phyloP scores from a whole-genome alignment of 2,888 invertebrate genomes.

The Leptinotarsa rubiginosa region DNA sequence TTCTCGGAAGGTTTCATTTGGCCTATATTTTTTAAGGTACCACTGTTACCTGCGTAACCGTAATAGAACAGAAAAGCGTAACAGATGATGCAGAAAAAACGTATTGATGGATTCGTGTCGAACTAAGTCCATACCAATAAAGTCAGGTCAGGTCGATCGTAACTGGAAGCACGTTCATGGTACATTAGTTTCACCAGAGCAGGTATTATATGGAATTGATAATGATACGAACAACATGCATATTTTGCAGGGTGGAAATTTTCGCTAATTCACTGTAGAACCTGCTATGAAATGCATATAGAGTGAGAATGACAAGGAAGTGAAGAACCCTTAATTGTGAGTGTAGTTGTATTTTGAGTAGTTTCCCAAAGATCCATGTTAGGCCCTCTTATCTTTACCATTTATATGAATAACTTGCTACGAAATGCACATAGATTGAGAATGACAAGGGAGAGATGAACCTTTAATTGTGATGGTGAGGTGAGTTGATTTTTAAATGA shows the following conservation, averaged over 20 bases:
- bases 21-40: constrained; percentile 54
- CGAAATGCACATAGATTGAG: neutral
- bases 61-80: constrained; percentile 37
- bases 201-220: constrained; percentile 5
- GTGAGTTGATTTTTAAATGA: too few species aligned
- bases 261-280: neutral
- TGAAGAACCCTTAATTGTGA: neutral
- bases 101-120: constrained; percentile 5
- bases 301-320: neutral
- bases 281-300: neutral
- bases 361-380: too few species aligned
- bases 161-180: neutral
- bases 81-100: constrained; percentile 41
- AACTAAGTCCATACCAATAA: constrained; percentile 6
- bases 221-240: neutral
- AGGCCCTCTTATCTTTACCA: too few species aligned
- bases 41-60: constrained; percentile 43
- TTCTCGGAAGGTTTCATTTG: constrained; percentile 54
- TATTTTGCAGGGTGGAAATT: neutral
- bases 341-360: too few species aligned
- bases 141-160: constrained; percentile 14
- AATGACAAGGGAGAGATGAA: neutral
- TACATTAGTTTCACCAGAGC: neutral
- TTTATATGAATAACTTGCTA: neutral
- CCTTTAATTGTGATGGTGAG: neutral